phyloP scores from a whole-genome alignment of 30 jellyfish, hydroid and myxozoan species.

The Hydractinia echinata region DNA sequence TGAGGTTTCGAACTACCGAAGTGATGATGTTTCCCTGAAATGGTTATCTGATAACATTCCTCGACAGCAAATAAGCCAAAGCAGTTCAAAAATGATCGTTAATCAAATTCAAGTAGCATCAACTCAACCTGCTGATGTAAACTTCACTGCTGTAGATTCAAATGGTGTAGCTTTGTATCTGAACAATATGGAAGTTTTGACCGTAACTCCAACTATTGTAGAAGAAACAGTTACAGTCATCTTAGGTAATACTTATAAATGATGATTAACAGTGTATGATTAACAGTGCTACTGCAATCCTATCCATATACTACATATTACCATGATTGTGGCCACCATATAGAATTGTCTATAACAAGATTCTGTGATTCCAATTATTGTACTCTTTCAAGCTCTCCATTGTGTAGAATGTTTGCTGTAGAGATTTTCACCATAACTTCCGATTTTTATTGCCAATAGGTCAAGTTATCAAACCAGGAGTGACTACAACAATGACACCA shows the following conservation, averaged over 20 bases:
- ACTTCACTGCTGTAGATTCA: conserved; percentile 18
- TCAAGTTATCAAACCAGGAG: no score
- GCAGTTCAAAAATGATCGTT: conserved; percentile 25
- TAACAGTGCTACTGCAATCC: no score
- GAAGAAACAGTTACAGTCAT: conserved; percentile 14
- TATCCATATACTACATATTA: no score
- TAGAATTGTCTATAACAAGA: no score
- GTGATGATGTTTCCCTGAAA: conserved; percentile 30
- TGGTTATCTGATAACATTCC: conserved; percentile 38
- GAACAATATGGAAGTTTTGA: conserved; percentile 28
- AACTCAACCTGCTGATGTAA: conserved; percentile 8
- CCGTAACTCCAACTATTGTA: conserved; percentile 43
- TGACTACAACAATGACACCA: conserved; percentile 1
- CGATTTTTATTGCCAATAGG: not conserved
- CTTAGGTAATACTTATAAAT: conserved; percentile 8
- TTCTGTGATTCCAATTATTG: no score
- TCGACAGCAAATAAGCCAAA: conserved; percentile 35
- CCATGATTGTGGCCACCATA: no score
- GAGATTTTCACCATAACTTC: not conserved
- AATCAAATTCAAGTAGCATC: conserved; percentile 7
- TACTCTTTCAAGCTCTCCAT: no score
- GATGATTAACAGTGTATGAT: not conserved
- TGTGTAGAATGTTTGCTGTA: not conserved
- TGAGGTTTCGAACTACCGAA: conserved; percentile 44
- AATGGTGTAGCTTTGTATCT: conserved; percentile 7